Evolutionary conservation across 1,140 invertebrate species (phyloP).

Genomic region (Thaumetopoea pityocampa): DNA sequence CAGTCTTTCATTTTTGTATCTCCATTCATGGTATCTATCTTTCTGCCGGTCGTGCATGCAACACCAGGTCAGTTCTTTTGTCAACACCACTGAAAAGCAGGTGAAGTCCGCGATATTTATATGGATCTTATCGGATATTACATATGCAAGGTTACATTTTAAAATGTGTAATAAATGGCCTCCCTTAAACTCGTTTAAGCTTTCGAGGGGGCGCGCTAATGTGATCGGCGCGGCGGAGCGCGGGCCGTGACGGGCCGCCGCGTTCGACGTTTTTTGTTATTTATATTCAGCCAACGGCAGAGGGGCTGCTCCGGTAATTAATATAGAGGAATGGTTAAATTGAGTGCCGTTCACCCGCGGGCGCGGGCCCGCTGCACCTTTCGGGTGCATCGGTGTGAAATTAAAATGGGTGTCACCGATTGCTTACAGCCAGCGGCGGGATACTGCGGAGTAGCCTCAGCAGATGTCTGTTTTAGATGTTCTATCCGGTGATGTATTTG

Average conservation of each 20-base stretch:
- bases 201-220: slow-evolving; percentile 34
- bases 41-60: too few species aligned
- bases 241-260: too few species aligned
- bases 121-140: slow-evolving; percentile 25
- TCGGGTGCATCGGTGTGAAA: slow-evolving; percentile 22
- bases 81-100: slow-evolving; percentile 11
- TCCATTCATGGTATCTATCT: too few species aligned
- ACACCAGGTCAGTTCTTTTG: background rate
- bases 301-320: slow-evolving; percentile 46
- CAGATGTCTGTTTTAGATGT: background rate
- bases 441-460: background rate
- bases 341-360: slow-evolving; percentile 40
- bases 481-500: too few species aligned
- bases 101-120: slow-evolving; percentile 24
- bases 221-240: slow-evolving; percentile 40
- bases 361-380: slow-evolving; percentile 35
- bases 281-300: slow-evolving; percentile 46
- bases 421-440: too few species aligned
- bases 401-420: slow-evolving; percentile 28
- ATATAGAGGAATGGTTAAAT: slow-evolving; percentile 44
- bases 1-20: too few species aligned
- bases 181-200: slow-evolving; percentile 36
- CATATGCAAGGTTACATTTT: slow-evolving; percentile 25
- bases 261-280: slow-evolving; percentile 50
- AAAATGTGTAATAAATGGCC: slow-evolving; percentile 48